Conservation (phyloP, 2,888 invertebrate genomes). For the Lasioglossum leucozonium region DNA sequence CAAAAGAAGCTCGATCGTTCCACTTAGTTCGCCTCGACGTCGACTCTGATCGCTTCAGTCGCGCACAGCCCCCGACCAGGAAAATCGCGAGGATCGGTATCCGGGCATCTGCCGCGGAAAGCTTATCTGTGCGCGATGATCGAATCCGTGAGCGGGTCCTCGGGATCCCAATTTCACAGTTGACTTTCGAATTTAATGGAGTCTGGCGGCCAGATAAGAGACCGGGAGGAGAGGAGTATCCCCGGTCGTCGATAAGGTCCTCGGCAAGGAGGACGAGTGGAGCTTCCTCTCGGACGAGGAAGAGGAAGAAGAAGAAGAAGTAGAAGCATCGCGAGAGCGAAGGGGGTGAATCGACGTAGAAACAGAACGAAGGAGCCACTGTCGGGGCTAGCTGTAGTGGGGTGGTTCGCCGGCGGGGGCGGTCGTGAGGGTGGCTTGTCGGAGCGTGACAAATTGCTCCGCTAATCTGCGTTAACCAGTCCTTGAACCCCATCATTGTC, state of each 20-base stretch:
- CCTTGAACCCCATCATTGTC: constrained; percentile 80
- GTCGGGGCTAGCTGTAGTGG: constrained; percentile 36
- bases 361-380: constrained; percentile 51
- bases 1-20: neutral
- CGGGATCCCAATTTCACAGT: constrained; percentile 71
- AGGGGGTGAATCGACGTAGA: constrained; percentile 67
- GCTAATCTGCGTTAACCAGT: constrained; percentile 84
- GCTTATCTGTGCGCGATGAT: constrained; percentile 55
- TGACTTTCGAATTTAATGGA: constrained; percentile 76
- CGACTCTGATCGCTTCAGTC: neutral
- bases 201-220: constrained; percentile 71
- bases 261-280: neutral
- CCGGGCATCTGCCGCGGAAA: constrained; percentile 37
- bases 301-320: constrained; percentile 49
- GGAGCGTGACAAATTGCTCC: constrained; percentile 83
- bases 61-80: neutral
- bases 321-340: constrained; percentile 50
- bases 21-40: neutral
- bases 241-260: constrained; percentile 61
- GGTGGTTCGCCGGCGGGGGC: constrained; percentile 42
- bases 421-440: constrained; percentile 76
- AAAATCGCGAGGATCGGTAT: neutral
- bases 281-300: constrained; percentile 25
- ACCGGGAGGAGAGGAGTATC: constrained; percentile 45
- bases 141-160: constrained; percentile 49